Percentiles rank a stretch among this genome's conserved stretches.
phyloP scores from a whole-genome alignment of 2,113 vertebrate genomes.

The Microcebus lehilahytsara region DNA sequence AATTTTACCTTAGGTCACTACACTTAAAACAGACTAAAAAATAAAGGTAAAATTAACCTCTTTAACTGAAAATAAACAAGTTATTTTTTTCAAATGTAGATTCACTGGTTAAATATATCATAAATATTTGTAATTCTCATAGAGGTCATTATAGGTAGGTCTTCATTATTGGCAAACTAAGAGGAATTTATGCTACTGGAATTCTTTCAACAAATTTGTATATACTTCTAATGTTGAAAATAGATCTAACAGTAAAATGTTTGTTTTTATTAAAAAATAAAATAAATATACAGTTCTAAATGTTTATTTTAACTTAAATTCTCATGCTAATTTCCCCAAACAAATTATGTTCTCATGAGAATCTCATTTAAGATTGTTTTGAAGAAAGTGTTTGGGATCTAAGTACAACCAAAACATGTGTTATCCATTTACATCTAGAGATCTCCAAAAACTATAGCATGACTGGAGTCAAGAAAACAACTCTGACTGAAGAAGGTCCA shows the following conservation, averaged over 20 bases:
- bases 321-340: background rate
- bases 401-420: background rate
- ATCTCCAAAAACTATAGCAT: background rate
- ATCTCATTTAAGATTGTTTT: background rate
- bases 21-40: background rate
- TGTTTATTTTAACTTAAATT: constrained; percentile 19
- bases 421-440: background rate
- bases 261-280: background rate
- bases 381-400: background rate
- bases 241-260: background rate
- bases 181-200: background rate
- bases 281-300: background rate
- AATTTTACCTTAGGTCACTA: background rate
- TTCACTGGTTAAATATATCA: background rate
- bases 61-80: constrained; percentile 4
- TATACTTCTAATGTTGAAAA: background rate
- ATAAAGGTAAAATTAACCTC: background rate
- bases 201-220: background rate
- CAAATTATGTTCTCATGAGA: background rate
- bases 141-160: background rate
- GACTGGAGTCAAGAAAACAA: background rate
- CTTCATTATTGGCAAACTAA: background rate
- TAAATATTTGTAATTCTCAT: background rate
- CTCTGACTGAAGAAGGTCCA: background rate
- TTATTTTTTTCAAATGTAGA: background rate